These are phyloP conservation scores for Lithophane leautieri DNA, from an alignment of 2,888 invertebrate genomes.

Conservation along the genomic window DNA sequence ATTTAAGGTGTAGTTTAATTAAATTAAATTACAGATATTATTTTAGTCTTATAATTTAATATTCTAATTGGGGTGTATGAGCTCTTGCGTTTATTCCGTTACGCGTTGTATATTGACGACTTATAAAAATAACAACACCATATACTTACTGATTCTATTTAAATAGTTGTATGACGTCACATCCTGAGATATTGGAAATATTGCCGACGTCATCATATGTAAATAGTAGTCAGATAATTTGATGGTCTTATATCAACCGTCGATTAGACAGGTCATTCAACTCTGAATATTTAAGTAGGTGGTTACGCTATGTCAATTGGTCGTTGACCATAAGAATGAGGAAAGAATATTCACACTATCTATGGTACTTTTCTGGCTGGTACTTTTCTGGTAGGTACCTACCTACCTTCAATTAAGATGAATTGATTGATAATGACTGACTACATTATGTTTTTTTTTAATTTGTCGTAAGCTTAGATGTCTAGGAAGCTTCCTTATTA, in stretches of 20 bases:
- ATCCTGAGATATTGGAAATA: constrained; percentile 38
- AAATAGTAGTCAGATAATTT: constrained; percentile 50
- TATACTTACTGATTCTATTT: constrained; percentile 5
- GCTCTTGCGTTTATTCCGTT: too few species aligned
- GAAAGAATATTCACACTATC: constrained; percentile 55
- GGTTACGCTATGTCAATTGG: constrained; percentile 67
- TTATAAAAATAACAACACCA: constrained; percentile 7
- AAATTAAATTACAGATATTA: too few species aligned
- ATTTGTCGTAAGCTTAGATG: constrained; percentile 6
- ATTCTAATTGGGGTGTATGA: too few species aligned
- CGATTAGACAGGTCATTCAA: constrained; percentile 71
- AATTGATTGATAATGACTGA: constrained; percentile 21
- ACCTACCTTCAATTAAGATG: constrained; percentile 29
- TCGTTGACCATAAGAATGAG: constrained; percentile 65
- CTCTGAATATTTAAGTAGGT: constrained; percentile 69
- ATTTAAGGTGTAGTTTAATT: too few species aligned
- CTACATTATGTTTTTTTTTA: constrained; percentile 5
- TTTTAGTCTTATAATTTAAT: too few species aligned
- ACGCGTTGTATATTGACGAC: constrained; percentile 1
- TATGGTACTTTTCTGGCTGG: not conserved
- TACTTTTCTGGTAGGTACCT: constrained; percentile 15
- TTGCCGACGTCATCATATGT: constrained; percentile 49
- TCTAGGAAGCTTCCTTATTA: not conserved
- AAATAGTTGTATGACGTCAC: constrained; percentile 31
- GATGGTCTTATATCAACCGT: constrained; percentile 57